Evolutionary conservation across 2,113 vertebrate genomes (phyloP), one percentile per base, ranked within the genome.

Genomic region (Mirza zaza): DNA sequence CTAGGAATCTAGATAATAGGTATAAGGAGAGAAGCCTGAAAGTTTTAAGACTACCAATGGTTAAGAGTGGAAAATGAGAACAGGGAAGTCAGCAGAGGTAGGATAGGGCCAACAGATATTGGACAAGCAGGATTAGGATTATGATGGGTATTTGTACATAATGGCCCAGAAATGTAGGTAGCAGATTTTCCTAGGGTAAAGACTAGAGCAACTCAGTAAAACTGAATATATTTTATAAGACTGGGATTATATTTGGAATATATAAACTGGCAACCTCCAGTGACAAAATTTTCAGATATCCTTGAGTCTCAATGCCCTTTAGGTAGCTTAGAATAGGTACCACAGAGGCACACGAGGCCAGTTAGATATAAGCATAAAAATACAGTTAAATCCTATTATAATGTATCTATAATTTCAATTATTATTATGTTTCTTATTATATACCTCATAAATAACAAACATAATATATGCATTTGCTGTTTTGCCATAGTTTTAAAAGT

Each of bases 401-500:
- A 70, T 7, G 2, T 67, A 39, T 17, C 83, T 76, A 50, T 39
- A 75, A n/a, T 39, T 91, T 95, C 55, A 79, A 82, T 88, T 87
- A 55, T 50, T 42, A 90, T 80, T 77, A 34, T 55, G 8, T 34
- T 59, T 96, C 45, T 45, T 68, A 61, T 89, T 25, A 87, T 2
- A 87, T 39, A 21, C 34, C 65, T 95, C 14, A 67, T 50, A 90
- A 76, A 68, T 20, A 90, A 67, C n/a, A 88, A 93, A 80, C 36
- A 84, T 39, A 93, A 77, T 65, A 12, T 42, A 82, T 0, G 71
- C 45, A 45, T 17, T 70, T 76, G 39, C 15, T 81, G 10, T 95
- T 93, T 87, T 93, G 65, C 25, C n/a, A 93, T 57, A 45, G 29
- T 67, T 86, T 81, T 13, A 93, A 95, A 95, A 52, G 55, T 39